Conservation (phyloP, 2,113 vertebrate species). For the Onychostoma macrolepis region DNA sequence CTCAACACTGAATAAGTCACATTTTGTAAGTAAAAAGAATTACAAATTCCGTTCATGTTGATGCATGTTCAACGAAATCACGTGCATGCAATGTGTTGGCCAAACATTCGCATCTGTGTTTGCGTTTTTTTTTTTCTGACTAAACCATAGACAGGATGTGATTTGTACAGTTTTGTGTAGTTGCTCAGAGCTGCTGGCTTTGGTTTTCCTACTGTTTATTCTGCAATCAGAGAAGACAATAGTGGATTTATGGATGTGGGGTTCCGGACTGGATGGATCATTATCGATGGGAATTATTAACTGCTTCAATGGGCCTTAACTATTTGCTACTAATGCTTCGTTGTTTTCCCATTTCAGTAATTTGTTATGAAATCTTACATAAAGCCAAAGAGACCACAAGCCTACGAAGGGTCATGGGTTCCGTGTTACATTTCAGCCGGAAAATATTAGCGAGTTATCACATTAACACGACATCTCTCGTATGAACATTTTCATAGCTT, state of each 20-base stretch:
- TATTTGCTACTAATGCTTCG: constrained; percentile 15
- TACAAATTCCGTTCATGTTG: not conserved
- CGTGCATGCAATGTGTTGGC: not conserved
- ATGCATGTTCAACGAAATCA: not conserved
- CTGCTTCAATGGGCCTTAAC: constrained; percentile 41
- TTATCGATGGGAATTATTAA: constrained; percentile 52
- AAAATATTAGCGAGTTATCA: constrained; percentile 25
- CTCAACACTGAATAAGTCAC: not conserved
- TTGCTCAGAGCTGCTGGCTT: not conserved
- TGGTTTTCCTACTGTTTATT: not conserved
- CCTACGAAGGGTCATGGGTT: not conserved
- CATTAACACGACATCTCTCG: not conserved
- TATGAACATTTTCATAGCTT: constrained; percentile 14
- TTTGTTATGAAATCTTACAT: constrained; percentile 19
- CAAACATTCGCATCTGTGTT: constrained; percentile 11
- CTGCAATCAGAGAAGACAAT: constrained; percentile 18
- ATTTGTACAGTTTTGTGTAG: not conserved
- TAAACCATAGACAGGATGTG: constrained; percentile 1
- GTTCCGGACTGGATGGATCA: not conserved
- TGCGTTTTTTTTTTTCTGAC: constrained; percentile 16
- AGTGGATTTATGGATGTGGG: not conserved
- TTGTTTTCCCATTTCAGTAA: constrained; percentile 16
- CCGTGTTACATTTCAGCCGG: not conserved
- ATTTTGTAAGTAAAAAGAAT: not conserved
- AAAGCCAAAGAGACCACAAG: not conserved